These are phyloP conservation scores for Allobates femoralis DNA, from an alignment of 2,797 vertebrate genomes.

Conservation along the genomic window DNA sequence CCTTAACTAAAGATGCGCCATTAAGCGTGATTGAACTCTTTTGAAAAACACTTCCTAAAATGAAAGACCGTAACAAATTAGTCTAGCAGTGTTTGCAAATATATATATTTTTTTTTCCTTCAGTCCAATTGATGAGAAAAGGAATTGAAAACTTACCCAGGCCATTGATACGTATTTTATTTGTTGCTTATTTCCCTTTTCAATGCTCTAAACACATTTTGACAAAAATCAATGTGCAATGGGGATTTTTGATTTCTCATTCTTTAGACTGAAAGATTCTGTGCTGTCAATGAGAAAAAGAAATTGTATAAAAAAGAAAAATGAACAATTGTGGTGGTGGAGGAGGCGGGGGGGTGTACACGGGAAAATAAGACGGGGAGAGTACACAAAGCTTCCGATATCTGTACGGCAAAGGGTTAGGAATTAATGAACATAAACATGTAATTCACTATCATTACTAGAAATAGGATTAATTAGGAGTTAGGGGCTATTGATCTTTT, in stretches of 20 bases:
- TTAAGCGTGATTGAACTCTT: conserved; percentile 82
- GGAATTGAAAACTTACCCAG: conserved; percentile 74
- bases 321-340: background rate
- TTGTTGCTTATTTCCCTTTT: conserved; percentile 65
- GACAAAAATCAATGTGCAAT: conserved; percentile 26
- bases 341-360: too few relatives aligned
- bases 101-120: conserved; percentile 73
- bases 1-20: conserved; percentile 80
- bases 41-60: conserved; percentile 79
- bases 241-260: conserved; percentile 7
- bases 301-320: too few relatives aligned
- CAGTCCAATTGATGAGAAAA: conserved; percentile 78
- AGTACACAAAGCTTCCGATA: background rate
- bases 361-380: background rate
- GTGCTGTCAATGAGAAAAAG: background rate
- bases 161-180: conserved; percentile 70
- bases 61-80: conserved; percentile 76
- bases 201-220: conserved; percentile 30
- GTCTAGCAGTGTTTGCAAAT: conserved; percentile 80
- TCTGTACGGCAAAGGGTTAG: background rate
- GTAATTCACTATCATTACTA: background rate
- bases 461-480: background rate
- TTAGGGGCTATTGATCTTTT: background rate
- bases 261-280: conserved; percentile 27
- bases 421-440: background rate